Conservation (phyloP, 2,888 invertebrate genomes). For the Callyntrura sp. region DNA sequence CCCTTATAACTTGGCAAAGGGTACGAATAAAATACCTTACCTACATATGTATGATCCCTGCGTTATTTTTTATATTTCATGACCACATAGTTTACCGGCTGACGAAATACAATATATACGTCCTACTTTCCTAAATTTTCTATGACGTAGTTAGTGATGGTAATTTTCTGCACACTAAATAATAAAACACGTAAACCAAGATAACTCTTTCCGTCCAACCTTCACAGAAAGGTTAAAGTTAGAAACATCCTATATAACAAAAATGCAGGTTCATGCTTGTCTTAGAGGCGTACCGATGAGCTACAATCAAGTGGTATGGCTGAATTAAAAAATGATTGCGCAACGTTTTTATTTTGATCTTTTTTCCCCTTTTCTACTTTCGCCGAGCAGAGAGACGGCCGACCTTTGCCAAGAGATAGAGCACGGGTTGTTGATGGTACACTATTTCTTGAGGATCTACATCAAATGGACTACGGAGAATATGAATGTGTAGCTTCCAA, state of each 20-base stretch:
- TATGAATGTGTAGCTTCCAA: slow-evolving; percentile 98
- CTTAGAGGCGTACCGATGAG: not conserved
- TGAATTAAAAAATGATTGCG: slow-evolving; percentile 28
- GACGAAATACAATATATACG: too few relatives aligned
- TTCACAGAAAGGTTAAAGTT: not conserved
- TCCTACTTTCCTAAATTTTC: slow-evolving; percentile 29
- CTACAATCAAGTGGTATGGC: not conserved
- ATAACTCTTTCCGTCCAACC: not conserved
- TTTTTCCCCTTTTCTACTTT: slow-evolving; percentile 28
- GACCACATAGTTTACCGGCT: not conserved
- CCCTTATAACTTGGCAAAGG: slow-evolving; percentile 96
- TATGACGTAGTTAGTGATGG: not conserved
- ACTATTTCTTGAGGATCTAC: slow-evolving; percentile 92
- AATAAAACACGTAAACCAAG: slow-evolving; percentile 2
- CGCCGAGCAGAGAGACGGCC: slow-evolving; percentile 90
- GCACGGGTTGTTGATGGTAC: slow-evolving; percentile 94
- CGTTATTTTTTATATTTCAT: not conserved
- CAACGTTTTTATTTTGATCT: slow-evolving; percentile 39
- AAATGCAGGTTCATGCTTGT: too few relatives aligned
- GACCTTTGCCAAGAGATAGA: slow-evolving; percentile 92
- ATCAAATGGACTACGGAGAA: slow-evolving; percentile 95
- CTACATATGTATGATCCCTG: not conserved
- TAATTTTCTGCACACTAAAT: slow-evolving; percentile 17
- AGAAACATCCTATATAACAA: too few relatives aligned
- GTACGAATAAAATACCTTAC: slow-evolving; percentile 86